phyloP scores from a whole-genome alignment of 2,888 invertebrate genomes.

The Biston betularia region DNA sequence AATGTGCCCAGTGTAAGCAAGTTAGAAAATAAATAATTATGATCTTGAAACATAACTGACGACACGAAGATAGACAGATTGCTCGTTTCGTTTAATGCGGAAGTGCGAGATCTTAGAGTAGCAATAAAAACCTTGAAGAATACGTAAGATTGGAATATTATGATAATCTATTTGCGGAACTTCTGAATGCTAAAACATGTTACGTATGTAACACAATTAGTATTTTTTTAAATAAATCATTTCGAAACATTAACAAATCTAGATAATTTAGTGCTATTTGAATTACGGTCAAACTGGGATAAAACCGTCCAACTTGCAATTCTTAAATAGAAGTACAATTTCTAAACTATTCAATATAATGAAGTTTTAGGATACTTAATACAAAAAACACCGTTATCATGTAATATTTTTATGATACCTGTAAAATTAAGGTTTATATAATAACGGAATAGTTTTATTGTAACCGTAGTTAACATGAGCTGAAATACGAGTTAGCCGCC shows the following conservation, averaged over 20 bases:
- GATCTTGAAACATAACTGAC: conserved; percentile 15
- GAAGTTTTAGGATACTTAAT: too few species aligned
- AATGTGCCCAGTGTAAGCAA: neutral
- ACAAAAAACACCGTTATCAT: too few species aligned
- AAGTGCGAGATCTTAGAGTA: conserved; percentile 30
- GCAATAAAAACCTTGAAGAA: conserved; percentile 27
- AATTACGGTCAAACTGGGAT: conserved; percentile 52
- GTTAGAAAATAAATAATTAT: conserved; percentile 22
- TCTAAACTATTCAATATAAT: too few species aligned
- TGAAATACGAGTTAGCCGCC: conserved; percentile 68
- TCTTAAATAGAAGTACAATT: neutral
- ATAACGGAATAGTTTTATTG: conserved; percentile 48
- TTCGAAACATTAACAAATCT: conserved; percentile 43
- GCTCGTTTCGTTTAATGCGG: conserved; percentile 30
- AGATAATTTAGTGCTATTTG: conserved; percentile 48
- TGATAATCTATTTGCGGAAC: conserved; percentile 32
- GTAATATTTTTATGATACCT: neutral
- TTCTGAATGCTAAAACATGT: conserved; percentile 26
- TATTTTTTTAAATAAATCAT: conserved; percentile 25
- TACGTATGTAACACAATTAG: conserved; percentile 31
- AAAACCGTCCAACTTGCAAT: neutral
- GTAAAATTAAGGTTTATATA: neutral
- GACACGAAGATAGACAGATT: conserved; percentile 21
- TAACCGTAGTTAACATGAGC: conserved; percentile 64
- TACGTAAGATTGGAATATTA: conserved; percentile 30